Evolutionary conservation across 92 coral and sea anemone species (phyloP).

Genomic region (Zoanthus solanderi): DNA sequence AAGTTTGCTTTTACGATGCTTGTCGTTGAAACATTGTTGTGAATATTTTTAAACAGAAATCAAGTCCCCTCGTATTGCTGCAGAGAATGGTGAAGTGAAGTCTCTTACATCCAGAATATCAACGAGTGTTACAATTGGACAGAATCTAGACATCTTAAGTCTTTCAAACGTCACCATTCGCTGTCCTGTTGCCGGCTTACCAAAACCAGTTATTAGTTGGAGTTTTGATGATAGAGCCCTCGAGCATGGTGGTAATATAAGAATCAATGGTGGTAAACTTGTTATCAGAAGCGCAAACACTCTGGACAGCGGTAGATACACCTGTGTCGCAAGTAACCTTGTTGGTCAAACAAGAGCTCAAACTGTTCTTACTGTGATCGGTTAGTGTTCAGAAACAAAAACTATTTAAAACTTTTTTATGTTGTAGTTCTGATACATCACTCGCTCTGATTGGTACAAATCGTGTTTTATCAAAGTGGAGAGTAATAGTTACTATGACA

Average conservation of each 20-base stretch:
- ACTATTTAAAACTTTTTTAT: background rate
- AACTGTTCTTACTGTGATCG: slow-evolving; percentile 67
- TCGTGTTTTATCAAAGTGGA: too few species aligned
- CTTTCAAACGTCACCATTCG: slow-evolving; percentile 77
- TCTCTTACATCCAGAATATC: slow-evolving; percentile 67
- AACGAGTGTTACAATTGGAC: slow-evolving; percentile 71
- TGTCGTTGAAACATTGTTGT: background rate
- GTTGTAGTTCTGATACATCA: background rate
- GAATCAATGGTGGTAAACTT: slow-evolving; percentile 40
- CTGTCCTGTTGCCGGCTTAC: slow-evolving; percentile 87
- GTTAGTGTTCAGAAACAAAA: slow-evolving; percentile 41
- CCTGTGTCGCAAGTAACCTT: slow-evolving; percentile 70
- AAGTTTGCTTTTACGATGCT: background rate
- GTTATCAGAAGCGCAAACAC: slow-evolving; percentile 41
- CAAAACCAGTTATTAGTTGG: slow-evolving; percentile 88
- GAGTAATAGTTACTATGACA: too few species aligned
- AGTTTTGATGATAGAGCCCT: slow-evolving; percentile 59
- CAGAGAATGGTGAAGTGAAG: slow-evolving; percentile 63
- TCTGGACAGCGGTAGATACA: slow-evolving; percentile 69
- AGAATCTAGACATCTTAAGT: slow-evolving; percentile 69
- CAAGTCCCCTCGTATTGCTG: slow-evolving; percentile 76
- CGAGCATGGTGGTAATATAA: slow-evolving; percentile 43
- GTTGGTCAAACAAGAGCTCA: slow-evolving; percentile 65
- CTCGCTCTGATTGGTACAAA: too few species aligned
- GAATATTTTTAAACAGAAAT: slow-evolving; percentile 61